Percentiles rank a stretch among this genome's conserved stretches.
phyloP scores from a whole-genome alignment of 2,797 vertebrate genomes.

The Rousettus madagascariensis region DNA sequence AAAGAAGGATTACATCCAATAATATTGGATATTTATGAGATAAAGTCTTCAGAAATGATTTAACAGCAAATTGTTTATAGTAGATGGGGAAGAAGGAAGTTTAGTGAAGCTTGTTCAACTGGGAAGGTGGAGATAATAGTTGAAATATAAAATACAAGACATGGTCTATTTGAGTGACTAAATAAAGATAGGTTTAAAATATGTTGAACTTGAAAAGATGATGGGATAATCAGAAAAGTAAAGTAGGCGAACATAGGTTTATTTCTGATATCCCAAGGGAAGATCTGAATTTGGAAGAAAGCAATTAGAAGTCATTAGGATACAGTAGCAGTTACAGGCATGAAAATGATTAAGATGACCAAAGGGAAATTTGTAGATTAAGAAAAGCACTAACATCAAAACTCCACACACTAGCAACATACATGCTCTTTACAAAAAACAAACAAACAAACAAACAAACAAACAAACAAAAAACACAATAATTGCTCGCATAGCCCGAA shows the following conservation, averaged over 20 bases:
- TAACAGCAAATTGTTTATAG: neutral
- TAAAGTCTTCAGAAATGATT: neutral
- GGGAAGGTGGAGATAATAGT: neutral
- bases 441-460: neutral
- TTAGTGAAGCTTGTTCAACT: neutral
- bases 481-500: neutral
- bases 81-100: neutral
- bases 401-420: neutral
- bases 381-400: neutral
- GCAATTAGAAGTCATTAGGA: neutral
- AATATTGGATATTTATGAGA: neutral
- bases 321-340: neutral
- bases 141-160: neutral
- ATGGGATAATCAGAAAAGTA: neutral
- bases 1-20: neutral
- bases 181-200: neutral
- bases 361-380: neutral
- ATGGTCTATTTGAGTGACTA: neutral
- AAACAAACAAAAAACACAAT: too few species aligned
- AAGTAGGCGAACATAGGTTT: neutral
- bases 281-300: neutral
- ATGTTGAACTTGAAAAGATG: neutral
- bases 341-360: neutral
- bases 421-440: neutral
- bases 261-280: neutral